These are phyloP conservation scores for Thermophis baileyi DNA, from an alignment of 2,113 vertebrate genomes.

Conservation along the genomic window DNA sequence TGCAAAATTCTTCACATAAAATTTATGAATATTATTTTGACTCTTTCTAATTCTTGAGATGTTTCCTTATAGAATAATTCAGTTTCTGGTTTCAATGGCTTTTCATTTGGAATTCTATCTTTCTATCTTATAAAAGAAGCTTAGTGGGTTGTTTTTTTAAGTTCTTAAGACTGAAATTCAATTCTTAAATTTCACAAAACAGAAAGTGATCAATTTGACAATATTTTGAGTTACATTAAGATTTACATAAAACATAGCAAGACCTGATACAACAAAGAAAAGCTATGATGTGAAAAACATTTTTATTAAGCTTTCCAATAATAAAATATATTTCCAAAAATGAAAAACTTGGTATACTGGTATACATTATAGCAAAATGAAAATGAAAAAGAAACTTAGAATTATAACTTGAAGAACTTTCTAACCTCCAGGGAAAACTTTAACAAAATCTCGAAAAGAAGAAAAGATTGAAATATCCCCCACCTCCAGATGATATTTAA, in stretches of 20 bases:
- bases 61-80: neutral
- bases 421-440: neutral
- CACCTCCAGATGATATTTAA: slow-evolving; percentile 30
- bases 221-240: neutral
- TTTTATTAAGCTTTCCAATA: slow-evolving; percentile 25
- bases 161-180: neutral
- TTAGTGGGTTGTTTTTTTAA: neutral
- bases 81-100: neutral
- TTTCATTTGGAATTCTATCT: neutral
- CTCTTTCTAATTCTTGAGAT: neutral
- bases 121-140: neutral
- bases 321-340: neutral
- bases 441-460: neutral
- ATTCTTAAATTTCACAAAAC: slow-evolving; percentile 9
- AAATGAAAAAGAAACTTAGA: slow-evolving; percentile 4
- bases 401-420: slow-evolving; percentile 4
- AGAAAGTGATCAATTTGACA: neutral
- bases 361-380: slow-evolving; percentile 18
- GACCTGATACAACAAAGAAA: neutral
- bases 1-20: neutral
- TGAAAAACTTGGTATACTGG: neutral
- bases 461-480: neutral
- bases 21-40: neutral
- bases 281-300: neutral
- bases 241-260: neutral